phyloP scores from a whole-genome alignment of 2,797 vertebrate species.

The Margarornis squamiger region DNA sequence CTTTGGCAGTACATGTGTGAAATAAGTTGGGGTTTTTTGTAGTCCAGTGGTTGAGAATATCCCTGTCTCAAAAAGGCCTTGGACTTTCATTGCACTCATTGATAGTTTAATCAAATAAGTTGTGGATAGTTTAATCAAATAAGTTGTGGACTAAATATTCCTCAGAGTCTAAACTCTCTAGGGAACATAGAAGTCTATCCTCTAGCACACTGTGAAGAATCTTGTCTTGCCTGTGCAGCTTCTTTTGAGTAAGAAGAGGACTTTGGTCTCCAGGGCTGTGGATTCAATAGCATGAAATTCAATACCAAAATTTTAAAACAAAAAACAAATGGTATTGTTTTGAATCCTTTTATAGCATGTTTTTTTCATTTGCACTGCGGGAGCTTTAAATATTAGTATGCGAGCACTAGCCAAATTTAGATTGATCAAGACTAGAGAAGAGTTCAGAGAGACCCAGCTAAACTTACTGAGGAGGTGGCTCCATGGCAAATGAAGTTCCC shows the following conservation, averaged over 20 bases:
- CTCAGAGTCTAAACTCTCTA: not conserved
- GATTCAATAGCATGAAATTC: slow-evolving; percentile 42
- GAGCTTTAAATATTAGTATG: slow-evolving; percentile 38
- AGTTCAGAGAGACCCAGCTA: slow-evolving; percentile 5
- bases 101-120: slow-evolving; percentile 8
- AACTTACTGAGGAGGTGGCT: not conserved
- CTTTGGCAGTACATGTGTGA: slow-evolving; percentile 42
- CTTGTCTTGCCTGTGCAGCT: not conserved
- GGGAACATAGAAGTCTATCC: not conserved
- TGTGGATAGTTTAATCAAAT: slow-evolving; percentile 1
- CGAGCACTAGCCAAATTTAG: slow-evolving; percentile 14
- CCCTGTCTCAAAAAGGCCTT: not conserved
- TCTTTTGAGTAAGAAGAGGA: not conserved
- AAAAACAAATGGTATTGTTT: slow-evolving; percentile 45
- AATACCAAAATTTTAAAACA: slow-evolving; percentile 17
- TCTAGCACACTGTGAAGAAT: not conserved
- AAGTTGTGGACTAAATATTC: not conserved
- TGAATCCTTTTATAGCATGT: slow-evolving; percentile 42
- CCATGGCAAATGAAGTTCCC: not conserved
- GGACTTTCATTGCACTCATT: not conserved
- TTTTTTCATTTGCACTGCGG: slow-evolving; percentile 25
- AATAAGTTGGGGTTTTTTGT: not conserved
- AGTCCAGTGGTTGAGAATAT: not conserved
- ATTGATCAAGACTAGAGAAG: not conserved
- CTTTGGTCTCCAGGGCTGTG: not conserved